Base-by-base conservation (phyloP, 1,140 invertebrate genomes). In the Camponotus floridanus region DNA sequence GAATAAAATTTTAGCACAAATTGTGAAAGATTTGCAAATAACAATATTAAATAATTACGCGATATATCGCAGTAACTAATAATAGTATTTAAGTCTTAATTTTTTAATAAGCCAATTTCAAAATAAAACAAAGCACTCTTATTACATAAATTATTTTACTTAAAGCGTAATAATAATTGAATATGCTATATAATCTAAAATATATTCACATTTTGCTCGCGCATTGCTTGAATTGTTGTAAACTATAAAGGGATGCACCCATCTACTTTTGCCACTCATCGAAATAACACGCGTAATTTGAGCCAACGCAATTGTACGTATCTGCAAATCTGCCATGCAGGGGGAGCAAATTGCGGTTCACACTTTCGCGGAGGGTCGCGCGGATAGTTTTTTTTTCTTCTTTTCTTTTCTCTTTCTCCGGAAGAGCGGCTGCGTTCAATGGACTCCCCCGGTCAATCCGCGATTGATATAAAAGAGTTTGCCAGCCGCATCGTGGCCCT, bases 381-480 rank as follows among this genome's bases (percentile, higher is more conserved):
- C 26, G 18, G 59, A 55, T 57, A 48, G 48, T 85, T 59, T 74
- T 85, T 81, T 64, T 67, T 42, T 51, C 13, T 51, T 48, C 48
- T 51, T 57, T 68, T 67, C 76, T 51, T 67, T 42, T 67, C 55
- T 80, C 31, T 39, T 80, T 15, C 64, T 65, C 68, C 86, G 76
- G 85, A 86, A 71, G 59, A 15, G 87, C 76, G 76, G 65, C 64
- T 51, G 18, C 59, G 84, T 73, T 89, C 84, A 86, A 89, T 89
- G 84, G 76, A 88, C 83, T 88, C 67, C 45, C 55, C 87, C 62
- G 88, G 88, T 89, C 88, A 89, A 90, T 87, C 85, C 68, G 62
- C 88, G 91, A 92, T 94, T 92, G 93, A 94, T 94, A 93, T 92
- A 93, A 91, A 93, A 93, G 92, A 94, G 91, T 91, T 91, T 86